Evolutionary conservation across 1,140 invertebrate genomes (phyloP), one percentile per base, ranked within the genome.

Genomic region (Atta colombica): DNA sequence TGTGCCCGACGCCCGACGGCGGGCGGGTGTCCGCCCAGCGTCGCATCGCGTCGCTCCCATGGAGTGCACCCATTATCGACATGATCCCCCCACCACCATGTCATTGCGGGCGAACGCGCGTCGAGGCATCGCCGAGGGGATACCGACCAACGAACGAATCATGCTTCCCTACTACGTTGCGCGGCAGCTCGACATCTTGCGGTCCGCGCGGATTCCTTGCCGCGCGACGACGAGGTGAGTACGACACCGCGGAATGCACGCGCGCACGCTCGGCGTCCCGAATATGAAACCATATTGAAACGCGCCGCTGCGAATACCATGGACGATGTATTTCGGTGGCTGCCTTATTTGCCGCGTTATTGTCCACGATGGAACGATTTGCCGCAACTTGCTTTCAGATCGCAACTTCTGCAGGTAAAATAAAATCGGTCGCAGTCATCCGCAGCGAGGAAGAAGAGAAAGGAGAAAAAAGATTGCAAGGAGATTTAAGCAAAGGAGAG

Each of bases 181-280:
- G 89, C 91, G 88, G 90, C 87, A 87, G 84, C 87, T 91, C 88
- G 90, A 91, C 91, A 91, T 92, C 90, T 92, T 92, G 91, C 89
- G 77, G 71, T 85, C 78, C 75, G 80, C 77, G 80, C 87, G 85
- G 89, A 88, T 81, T 90, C 84, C 69, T 78, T 82, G 65, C 75
- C 75, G 61, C 71, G 60, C n/a, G 55, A 58, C 21, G 35, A 71
- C 51, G 77, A 12, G 16, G 25, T 25, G 80, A 71, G 2, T 53
- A 66, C 78, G 51, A 51, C 18, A 66, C 14, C 77, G 39, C 80
- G 53, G 45, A 53, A 55, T 35, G 28, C 18, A 18, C 63, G 60
- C 10, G 21, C 18, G 60, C 60, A 28, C 49, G 7, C 51, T 72
- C 51, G 31, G 31, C 31, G 16, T 51, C 18, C 53, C 21, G 74